A percentile compares a stretch with the other conserved stretches of the same genome.
Evolutionary conservation across 2,113 vertebrate genomes (phyloP).

Genomic region (Grammomys surdaster): DNA sequence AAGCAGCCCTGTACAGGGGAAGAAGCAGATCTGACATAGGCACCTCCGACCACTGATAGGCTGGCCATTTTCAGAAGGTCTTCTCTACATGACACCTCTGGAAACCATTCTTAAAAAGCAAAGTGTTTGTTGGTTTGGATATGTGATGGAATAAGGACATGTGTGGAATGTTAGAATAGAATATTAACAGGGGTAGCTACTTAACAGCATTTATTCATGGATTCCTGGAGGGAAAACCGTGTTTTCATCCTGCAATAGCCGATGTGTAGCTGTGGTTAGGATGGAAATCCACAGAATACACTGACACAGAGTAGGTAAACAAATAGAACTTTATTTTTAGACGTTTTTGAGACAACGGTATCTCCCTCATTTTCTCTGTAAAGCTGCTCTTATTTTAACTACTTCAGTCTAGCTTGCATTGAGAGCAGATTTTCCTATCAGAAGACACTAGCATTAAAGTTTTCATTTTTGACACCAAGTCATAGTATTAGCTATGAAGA

Average conservation of each 20-base stretch:
- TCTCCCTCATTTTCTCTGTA: constrained; percentile 37
- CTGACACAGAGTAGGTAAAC: not conserved
- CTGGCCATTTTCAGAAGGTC: not conserved
- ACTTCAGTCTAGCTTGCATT: not conserved
- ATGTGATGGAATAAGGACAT: not conserved
- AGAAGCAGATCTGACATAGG: not conserved
- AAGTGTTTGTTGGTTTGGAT: constrained; percentile 26
- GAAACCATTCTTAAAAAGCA: not conserved
- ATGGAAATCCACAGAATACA: not conserved
- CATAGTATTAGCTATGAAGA: not conserved
- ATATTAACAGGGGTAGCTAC: not conserved
- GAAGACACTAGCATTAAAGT: not conserved
- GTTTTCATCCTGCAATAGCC: not conserved
- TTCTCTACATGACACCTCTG: not conserved
- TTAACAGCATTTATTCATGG: not conserved
- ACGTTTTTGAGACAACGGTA: not conserved
- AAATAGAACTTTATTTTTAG: not conserved
- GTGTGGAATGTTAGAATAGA: not conserved
- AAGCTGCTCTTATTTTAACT: constrained; percentile 13
- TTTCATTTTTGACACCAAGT: not conserved
- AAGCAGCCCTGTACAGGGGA: not conserved
- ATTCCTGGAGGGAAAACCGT: not conserved
- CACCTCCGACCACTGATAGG: not conserved
- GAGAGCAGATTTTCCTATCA: not conserved
- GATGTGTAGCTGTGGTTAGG: not conserved